phyloP scores from a whole-genome alignment of 1,140 invertebrate species.

The Hycleus cichorii region DNA sequence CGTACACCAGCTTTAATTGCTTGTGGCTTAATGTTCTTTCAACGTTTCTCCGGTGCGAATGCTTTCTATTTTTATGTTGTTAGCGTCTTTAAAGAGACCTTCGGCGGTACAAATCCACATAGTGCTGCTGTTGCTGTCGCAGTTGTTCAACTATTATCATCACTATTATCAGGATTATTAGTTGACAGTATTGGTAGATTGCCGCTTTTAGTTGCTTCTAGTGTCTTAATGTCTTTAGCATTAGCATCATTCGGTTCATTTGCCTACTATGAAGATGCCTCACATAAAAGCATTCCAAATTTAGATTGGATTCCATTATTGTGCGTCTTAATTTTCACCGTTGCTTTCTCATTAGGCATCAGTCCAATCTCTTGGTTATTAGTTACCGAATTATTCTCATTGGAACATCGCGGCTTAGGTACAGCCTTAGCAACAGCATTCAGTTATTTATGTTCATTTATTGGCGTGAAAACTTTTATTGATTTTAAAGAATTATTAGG shows the following conservation, averaged over 20 bases:
- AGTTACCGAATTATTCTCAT: conserved; percentile 79
- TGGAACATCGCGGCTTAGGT: conserved; percentile 75
- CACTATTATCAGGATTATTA: conserved; percentile 67
- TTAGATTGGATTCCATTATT: conserved; percentile 69
- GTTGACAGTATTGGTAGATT: conserved; percentile 72
- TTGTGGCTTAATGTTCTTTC: conserved; percentile 78
- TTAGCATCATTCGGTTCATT: conserved; percentile 72
- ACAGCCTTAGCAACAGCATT: conserved; percentile 76
- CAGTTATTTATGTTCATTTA: conserved; percentile 81
- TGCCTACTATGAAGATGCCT: conserved; percentile 61
- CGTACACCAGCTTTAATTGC: conserved; percentile 64
- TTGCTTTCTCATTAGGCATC: conserved; percentile 80
- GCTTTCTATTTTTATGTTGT: conserved; percentile 80
- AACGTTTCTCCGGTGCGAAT: conserved; percentile 72
- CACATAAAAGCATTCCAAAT: conserved; percentile 44
- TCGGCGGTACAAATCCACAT: conserved; percentile 73
- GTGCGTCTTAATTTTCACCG: conserved; percentile 74
- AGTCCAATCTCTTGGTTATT: conserved; percentile 84
- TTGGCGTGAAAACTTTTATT: conserved; percentile 81
- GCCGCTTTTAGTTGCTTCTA: conserved; percentile 69
- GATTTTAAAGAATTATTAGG: conserved; percentile 71
- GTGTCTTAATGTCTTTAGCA: conserved; percentile 73
- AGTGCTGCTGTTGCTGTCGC: conserved; percentile 71
- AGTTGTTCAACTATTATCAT: conserved; percentile 68
- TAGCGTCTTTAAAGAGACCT: conserved; percentile 68